A percentile compares a stretch with the other conserved stretches of the same genome.
These are phyloP conservation scores for Gallinago stenura DNA, from an alignment of 2,797 vertebrate genomes.

Conservation along the genomic window DNA sequence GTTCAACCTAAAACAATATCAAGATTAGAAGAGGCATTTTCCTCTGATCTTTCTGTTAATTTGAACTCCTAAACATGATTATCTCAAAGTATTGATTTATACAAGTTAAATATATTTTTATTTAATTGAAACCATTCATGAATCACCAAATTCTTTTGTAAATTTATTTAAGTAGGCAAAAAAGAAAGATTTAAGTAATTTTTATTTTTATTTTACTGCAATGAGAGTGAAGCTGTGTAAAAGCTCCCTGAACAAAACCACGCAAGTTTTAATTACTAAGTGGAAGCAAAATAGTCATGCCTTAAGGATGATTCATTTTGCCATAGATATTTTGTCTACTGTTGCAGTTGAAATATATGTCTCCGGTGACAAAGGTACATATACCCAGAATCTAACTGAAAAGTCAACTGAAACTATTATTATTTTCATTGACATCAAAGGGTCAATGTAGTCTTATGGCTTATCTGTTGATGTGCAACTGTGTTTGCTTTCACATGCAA, in stretches of 20 bases:
- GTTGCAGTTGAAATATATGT: neutral
- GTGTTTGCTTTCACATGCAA: neutral
- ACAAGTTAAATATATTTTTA: neutral
- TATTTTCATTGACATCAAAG: neutral
- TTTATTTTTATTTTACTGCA: neutral
- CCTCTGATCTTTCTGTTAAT: neutral
- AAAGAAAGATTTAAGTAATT: neutral
- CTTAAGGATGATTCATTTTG: neutral
- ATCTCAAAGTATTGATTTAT: neutral
- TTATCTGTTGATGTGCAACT: neutral
- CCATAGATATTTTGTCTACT: neutral
- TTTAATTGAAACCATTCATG: neutral
- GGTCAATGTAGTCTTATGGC: neutral
- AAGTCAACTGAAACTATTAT: neutral
- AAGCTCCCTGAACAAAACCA: neutral
- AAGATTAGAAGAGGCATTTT: neutral
- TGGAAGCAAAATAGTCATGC: neutral
- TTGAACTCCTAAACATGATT: neutral
- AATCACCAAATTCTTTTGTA: neutral
- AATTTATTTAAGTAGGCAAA: neutral
- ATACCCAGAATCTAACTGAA: neutral
- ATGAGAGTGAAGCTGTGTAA: neutral
- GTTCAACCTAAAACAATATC: conserved; percentile 16
- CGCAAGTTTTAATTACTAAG: neutral
- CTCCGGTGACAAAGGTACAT: neutral